Evolutionary conservation across 2,888 invertebrate genomes (phyloP), one percentile per base, ranked within the genome.

Genomic region (Carabus problematicus): DNA sequence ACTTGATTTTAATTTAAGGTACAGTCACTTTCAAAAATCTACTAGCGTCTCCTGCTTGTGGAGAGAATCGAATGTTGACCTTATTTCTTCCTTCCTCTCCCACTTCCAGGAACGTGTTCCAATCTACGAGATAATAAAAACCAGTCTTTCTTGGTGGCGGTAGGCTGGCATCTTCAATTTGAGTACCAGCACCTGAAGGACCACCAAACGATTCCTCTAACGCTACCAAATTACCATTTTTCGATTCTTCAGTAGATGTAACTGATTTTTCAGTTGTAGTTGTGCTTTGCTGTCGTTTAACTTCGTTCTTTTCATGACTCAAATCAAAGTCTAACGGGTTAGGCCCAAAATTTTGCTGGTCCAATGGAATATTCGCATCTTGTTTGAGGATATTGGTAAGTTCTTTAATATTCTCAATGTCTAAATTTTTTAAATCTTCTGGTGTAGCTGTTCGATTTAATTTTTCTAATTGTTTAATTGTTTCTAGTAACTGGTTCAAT

Each of bases 31-130:
- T 88, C 73, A 91, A 81, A 79, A 94, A 94, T 81, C 91, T 87
- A 73, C 90, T 88, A 18, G 91, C 90, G 80, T 94, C 92, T 0
- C 94, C 94, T 49, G 90, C 85, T 82, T 91, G 92, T 0, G 93
- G 93, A 74, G 91, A 89, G 75, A 94, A 91, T 75, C 91, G 87
- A 74, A 94, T 87, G 75, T 92, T 91, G 0, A 94, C 91, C 82
- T 91, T 88, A 42, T 86, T 87, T 11, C 82, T 83, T 45, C 88
- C 90, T 18, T 91, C 91, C 73, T 88, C 87, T 9, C 93, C 94
- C 3, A 94, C 93, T 81, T 93, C 93, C 14, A 94, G 84, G 77
- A 94, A 94, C 64, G 91, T 88, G 77, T 94, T 94, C 93, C 93
- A 93, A 77, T 94, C 94, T 7, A 93, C 84, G 77, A 94, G 85